Conservation (phyloP, 2,797 vertebrate genomes). For the Rhabdomys pumilio region DNA sequence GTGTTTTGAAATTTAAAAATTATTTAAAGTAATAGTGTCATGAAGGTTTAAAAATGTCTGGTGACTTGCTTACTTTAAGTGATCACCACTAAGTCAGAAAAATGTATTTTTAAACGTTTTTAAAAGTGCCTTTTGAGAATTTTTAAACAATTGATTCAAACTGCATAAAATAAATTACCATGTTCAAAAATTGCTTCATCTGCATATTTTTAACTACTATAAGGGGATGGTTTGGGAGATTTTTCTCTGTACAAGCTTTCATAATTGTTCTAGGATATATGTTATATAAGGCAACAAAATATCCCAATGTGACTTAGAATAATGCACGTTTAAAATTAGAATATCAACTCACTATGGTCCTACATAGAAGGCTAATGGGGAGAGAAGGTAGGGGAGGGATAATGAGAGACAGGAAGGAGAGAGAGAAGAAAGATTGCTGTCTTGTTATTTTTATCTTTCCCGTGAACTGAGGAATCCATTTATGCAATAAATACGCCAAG, state of each 20-base stretch:
- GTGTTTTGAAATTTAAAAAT: constrained; percentile 79
- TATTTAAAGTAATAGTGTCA: constrained; percentile 81
- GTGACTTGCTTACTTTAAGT: constrained; percentile 88
- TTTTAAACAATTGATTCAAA: constrained; percentile 89
- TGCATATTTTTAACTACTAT: constrained; percentile 81
- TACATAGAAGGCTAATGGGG: background rate
- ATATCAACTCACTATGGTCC: background rate
- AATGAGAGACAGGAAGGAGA: background rate
- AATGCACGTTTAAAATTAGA: constrained; percentile 21
- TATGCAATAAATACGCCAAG: constrained; percentile 3
- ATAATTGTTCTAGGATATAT: constrained; percentile 57
- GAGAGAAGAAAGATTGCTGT: background rate
- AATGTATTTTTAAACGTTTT: constrained; percentile 88
- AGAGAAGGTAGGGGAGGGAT: too few relatives aligned
- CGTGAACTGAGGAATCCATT: background rate
- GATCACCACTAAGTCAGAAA: constrained; percentile 85
- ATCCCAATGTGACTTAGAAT: constrained; percentile 49
- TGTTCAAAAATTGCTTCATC: constrained; percentile 79
- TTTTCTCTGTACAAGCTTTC: background rate
- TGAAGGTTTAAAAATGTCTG: constrained; percentile 80
- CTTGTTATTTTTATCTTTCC: background rate
- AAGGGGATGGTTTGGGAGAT: background rate
- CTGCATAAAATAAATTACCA: constrained; percentile 88
- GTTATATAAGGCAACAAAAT: constrained; percentile 61
- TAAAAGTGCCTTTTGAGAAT: constrained; percentile 90